A percentile compares a stretch with the other conserved stretches of the same genome.
These are phyloP conservation scores for Vicugna pacos DNA, from an alignment of 2,113 vertebrate species.

Conservation along the genomic window DNA sequence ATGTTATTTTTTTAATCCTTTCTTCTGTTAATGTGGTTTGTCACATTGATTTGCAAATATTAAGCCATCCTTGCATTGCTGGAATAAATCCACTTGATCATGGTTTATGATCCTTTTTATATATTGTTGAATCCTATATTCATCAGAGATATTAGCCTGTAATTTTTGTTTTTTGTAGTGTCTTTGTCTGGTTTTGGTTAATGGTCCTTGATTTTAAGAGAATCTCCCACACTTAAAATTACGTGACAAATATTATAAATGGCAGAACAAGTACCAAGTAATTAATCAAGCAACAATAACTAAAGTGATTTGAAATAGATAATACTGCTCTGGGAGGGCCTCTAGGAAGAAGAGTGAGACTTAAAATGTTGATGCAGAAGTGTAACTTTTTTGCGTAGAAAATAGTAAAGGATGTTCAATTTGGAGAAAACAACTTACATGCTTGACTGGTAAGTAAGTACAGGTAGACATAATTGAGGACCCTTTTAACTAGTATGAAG, in stretches of 20 bases:
- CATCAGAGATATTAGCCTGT: background rate
- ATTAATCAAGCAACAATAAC: background rate
- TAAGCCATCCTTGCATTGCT: no score
- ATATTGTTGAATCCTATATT: background rate
- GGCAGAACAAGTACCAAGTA: background rate
- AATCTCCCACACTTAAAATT: background rate
- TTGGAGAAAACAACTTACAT: background rate
- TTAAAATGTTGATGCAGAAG: background rate
- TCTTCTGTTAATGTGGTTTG: no score
- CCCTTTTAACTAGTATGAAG: background rate
- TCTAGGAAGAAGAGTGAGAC: slow-evolving; percentile 15
- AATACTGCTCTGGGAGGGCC: background rate
- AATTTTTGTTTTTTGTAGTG: background rate
- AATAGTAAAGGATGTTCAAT: background rate
- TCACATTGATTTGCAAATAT: no score
- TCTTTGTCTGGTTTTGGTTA: background rate
- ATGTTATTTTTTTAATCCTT: no score
- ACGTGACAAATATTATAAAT: background rate
- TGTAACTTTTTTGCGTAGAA: background rate
- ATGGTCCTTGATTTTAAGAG: slow-evolving; percentile 6
- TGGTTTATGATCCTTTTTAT: background rate
- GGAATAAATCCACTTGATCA: no score
- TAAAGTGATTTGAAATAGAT: slow-evolving; percentile 14
- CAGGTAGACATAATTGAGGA: background rate
- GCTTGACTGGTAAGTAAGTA: background rate